phyloP scores from a whole-genome alignment of 2,888 invertebrate genomes.

The Drosophila anomalata region DNA sequence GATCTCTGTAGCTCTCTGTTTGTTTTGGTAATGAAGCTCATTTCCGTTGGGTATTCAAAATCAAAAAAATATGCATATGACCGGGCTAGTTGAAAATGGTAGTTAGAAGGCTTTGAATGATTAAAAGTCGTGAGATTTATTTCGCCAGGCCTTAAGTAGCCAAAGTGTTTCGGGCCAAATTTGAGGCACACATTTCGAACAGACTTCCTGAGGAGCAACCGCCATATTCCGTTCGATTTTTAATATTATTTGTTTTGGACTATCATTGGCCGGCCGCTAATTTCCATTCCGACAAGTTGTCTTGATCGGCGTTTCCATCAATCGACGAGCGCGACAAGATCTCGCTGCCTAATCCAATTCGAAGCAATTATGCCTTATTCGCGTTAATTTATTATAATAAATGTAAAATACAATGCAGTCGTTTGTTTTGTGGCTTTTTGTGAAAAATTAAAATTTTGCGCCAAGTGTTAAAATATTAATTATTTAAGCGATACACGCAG shows the following conservation, averaged over 20 bases:
- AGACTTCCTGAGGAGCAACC: neutral
- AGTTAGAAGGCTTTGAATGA: conserved; percentile 9
- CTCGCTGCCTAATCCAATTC: conserved; percentile 66
- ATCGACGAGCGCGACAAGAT: conserved; percentile 18
- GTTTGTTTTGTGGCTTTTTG: conserved; percentile 47
- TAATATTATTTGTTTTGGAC: neutral
- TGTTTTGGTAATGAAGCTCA: conserved; percentile 83
- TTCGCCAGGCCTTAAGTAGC: neutral
- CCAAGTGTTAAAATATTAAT: conserved; percentile 81
- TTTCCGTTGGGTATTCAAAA: conserved; percentile 74
- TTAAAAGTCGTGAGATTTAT: conserved; percentile 8
- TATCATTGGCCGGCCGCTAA: conserved; percentile 14
- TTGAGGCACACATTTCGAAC: neutral
- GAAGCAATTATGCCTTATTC: conserved; percentile 73
- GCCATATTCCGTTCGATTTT: neutral
- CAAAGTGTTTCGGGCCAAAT: neutral
- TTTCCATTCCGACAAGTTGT: conserved; percentile 29
- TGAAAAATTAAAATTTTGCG: conserved; percentile 63
- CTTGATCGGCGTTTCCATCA: conserved; percentile 61
- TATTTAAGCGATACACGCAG: conserved; percentile 80
- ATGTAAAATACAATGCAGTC: conserved; percentile 74
- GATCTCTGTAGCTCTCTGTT: conserved; percentile 62
- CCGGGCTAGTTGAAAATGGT: conserved; percentile 22
- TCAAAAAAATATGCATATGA: conserved; percentile 53
- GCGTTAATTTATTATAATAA: conserved; percentile 82